phyloP scores from a whole-genome alignment of 2,113 vertebrate species.

The Rattus norvegicus region GRCr8 NC_086020.1:229983001-229983500 shows the following conservation, averaged over 20 bases:
- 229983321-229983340: slow-evolving; percentile 46
- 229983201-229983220: slow-evolving; percentile 17
- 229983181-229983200: background rate
- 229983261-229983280: slow-evolving; percentile 54
- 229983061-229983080: background rate
- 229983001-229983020: slow-evolving; percentile 61
- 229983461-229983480: slow-evolving; percentile 5
- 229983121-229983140: background rate
- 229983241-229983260: background rate
- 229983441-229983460: slow-evolving; percentile 6
- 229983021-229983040: background rate
- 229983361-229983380: background rate
- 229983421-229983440: slow-evolving; percentile 32
- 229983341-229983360: slow-evolving; percentile 39
- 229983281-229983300: slow-evolving; percentile 8
- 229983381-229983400: slow-evolving; percentile 38
- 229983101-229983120: background rate
- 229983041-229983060: slow-evolving; percentile 60
- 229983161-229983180: background rate
- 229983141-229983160: background rate
- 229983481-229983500: slow-evolving; percentile 6
- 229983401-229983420: slow-evolving; percentile 26
- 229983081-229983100: background rate
- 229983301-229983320: slow-evolving; percentile 29
- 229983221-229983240: background rate